Base-by-base conservation (phyloP, 2,888 invertebrate genomes). In the Aromia moschata region DNA sequence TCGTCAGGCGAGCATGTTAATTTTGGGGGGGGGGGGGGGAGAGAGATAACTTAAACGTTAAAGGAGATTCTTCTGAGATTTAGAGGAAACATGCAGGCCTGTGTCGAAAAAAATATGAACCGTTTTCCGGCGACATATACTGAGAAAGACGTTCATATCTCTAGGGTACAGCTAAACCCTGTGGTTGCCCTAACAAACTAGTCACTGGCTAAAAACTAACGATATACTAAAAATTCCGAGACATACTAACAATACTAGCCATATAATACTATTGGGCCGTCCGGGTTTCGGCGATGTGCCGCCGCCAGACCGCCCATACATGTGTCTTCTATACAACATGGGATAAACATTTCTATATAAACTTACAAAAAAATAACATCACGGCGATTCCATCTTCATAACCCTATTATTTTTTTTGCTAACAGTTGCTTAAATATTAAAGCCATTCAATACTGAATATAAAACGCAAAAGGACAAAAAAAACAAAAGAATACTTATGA, bases 111-210 rank as follows among this genome's bases (percentile, higher is more conserved):
- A 70, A 67, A 44, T 65, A 65, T 62, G 56, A 62, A 65, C 44
- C 58, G 53, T 60, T 56, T 58, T 47, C 58, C 44, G 46, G 44
- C 41, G 55, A 64, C 56, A 60, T 52, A 60, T 55, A 45, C 56
- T 47, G 65, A 70, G 68, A 72, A 70, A 69, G 56, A 69, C 68
- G 69, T 72, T 67, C 72, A 73, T 72, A 74, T 72, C 74, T 77
- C 73, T 77, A 80, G 80, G 80, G 80, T 79, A 80, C 77, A 79
- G 73, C 79, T 80, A 80, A 76, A 81, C 81, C 81, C 81, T 81
- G 81, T 81, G 74, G 75, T 75, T 77, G 78, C 76, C 80, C 80
- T 80, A 80, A 70, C 80, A 80, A 70, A 74, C 77, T 79, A 77
- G 73, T 75, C 77, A 78, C 77, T 79, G 77, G 76, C 78, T 79